Evolutionary conservation across 2,888 invertebrate species (phyloP).

Genomic region (Leucozona laternaria): DNA sequence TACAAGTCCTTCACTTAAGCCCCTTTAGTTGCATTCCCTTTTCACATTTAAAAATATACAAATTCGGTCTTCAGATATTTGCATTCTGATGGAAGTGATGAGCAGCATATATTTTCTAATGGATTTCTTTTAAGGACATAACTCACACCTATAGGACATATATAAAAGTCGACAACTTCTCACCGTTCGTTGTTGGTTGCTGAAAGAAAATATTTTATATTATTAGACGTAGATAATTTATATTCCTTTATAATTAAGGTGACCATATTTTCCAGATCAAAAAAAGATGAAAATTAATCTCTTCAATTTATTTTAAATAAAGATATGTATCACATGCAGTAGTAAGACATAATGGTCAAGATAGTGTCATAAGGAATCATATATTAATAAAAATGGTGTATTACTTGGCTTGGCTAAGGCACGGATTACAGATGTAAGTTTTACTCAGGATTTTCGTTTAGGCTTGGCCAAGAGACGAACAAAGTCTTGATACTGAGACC

Average conservation of each 20-base stretch:
- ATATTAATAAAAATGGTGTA: too few species aligned
- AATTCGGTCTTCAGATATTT: conserved; percentile 48
- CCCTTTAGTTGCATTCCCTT: conserved; percentile 44
- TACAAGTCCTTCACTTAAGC: conserved; percentile 29
- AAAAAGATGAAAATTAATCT: neutral
- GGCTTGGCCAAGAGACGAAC: too few species aligned
- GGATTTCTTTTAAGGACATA: conserved; percentile 61
- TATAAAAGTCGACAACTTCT: conserved; percentile 30
- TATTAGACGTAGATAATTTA: neutral
- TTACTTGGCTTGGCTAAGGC: too few species aligned
- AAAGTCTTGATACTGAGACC: too few species aligned
- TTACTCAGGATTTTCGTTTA: too few species aligned
- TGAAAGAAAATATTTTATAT: conserved; percentile 16
- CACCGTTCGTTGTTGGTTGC: conserved; percentile 17
- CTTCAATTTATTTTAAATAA: too few species aligned
- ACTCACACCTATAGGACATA: conserved; percentile 52
- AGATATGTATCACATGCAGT: too few species aligned
- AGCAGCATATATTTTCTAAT: conserved; percentile 57
- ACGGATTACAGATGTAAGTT: too few species aligned
- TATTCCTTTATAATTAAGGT: neutral
- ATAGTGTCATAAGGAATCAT: too few species aligned
- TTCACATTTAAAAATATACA: conserved; percentile 24
- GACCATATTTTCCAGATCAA: neutral
- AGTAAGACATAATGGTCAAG: too few species aligned
- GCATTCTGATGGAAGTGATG: conserved; percentile 33